These are phyloP conservation scores for Leptogaster cylindrica DNA, from an alignment of 2,888 invertebrate genomes.

Conservation along the genomic window DNA sequence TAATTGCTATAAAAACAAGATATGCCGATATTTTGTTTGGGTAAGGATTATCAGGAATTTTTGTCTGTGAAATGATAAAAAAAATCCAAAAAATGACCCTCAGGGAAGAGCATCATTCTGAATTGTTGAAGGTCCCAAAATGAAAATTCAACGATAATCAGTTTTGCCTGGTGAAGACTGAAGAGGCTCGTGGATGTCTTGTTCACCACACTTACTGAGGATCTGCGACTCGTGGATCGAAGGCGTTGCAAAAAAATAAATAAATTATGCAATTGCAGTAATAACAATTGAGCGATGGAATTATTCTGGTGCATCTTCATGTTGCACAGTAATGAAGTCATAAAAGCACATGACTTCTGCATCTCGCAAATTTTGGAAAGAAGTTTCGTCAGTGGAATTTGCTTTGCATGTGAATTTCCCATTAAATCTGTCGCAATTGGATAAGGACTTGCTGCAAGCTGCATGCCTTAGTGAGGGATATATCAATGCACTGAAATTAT, in stretches of 20 bases:
- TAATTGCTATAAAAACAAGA: not conserved
- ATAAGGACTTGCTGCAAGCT: no score
- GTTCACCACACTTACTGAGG: not conserved
- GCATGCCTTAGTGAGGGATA: no score
- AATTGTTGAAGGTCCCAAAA: not conserved
- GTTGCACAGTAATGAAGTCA: no score
- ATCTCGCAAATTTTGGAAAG: no score
- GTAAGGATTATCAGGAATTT: not conserved
- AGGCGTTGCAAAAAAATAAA: not conserved
- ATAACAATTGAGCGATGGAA: not conserved
- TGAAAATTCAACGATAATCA: not conserved
- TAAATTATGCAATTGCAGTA: constrained; percentile 1
- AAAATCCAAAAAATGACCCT: not conserved
- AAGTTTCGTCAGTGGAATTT: no score
- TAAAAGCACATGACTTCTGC: no score
- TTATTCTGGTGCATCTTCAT: not conserved
- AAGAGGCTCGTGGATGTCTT: not conserved
- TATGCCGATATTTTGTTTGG: not conserved
- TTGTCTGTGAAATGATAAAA: not conserved
- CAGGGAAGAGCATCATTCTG: no score
- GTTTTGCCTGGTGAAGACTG: not conserved
- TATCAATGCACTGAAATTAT: no score
- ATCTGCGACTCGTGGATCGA: not conserved
- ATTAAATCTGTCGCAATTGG: no score
- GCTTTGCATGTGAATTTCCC: no score